These are phyloP conservation scores for Lepetodrilus schrolli DNA, from an alignment of 2,888 invertebrate species.

Conservation along the genomic window DNA sequence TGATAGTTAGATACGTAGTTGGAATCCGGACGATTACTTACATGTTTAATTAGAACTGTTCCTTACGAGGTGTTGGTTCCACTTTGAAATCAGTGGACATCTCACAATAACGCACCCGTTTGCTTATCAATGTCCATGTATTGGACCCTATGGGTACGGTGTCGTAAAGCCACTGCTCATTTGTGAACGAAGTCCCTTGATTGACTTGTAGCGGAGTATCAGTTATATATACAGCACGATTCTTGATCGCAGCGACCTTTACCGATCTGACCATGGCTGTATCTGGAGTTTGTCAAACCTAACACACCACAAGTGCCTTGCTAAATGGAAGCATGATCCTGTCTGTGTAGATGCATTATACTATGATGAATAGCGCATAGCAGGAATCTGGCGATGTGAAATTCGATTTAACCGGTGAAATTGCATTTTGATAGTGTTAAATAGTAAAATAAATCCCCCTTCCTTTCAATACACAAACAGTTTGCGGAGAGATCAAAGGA, in stretches of 20 bases:
- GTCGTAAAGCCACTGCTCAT: no score
- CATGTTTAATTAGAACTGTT: no score
- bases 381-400: background rate
- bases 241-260: conserved; percentile 8
- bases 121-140: no score
- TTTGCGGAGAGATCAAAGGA: background rate
- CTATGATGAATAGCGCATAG: background rate
- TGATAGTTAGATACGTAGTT: no score
- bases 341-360: background rate
- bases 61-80: no score
- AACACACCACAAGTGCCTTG: background rate
- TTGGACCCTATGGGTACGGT: no score
- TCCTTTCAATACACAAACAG: background rate
- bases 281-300: background rate
- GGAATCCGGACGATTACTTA: no score
- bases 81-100: no score
- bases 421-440: background rate
- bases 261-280: background rate
- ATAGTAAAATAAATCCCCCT: background rate
- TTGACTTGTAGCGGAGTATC: background rate
- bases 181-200: no score
- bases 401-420: background rate
- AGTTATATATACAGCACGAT: background rate
- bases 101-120: no score
- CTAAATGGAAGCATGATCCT: background rate